phyloP scores from a whole-genome alignment of 2,888 invertebrate species.

The Cryptops parisi region DNA sequence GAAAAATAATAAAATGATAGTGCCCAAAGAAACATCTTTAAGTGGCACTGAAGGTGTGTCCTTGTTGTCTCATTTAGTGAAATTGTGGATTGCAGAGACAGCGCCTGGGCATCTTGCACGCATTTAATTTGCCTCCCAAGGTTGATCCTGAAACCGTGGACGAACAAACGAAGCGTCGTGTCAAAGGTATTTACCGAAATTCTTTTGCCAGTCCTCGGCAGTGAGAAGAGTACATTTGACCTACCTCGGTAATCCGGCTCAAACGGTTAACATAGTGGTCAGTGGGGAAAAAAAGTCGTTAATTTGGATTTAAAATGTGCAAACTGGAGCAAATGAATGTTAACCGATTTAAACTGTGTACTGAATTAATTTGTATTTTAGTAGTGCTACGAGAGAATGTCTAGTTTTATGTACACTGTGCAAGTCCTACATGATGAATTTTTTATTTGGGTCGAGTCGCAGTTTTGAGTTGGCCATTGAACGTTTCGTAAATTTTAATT shows the following conservation, averaged over 20 bases:
- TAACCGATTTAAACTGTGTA: no score
- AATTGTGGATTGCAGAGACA: slow-evolving; percentile 46
- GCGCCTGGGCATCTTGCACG: slow-evolving; percentile 61
- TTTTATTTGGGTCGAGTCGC: no score
- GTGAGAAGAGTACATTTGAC: not conserved
- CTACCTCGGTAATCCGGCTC: no score
- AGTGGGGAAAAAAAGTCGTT: no score
- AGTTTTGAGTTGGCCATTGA: no score
- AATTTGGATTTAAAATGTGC: no score
- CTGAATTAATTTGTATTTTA: no score
- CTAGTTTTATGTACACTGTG: no score
- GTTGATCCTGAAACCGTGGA: slow-evolving; percentile 61
- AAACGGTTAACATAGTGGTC: no score
- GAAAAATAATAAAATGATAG: not conserved
- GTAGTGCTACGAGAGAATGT: no score
- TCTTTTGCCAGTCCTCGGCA: not conserved
- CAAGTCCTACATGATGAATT: no score
- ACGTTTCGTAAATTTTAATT: not conserved
- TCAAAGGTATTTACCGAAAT: slow-evolving; percentile 42
- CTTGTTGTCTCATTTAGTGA: slow-evolving; percentile 4
- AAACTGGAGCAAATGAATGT: no score
- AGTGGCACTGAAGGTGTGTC: not conserved
- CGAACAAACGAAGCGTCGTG: slow-evolving; percentile 54
- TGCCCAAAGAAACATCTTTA: not conserved
- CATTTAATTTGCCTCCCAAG: slow-evolving; percentile 55